Conservation (phyloP, 2,797 vertebrate genomes). For the Syndactyla subalaris region DNA sequence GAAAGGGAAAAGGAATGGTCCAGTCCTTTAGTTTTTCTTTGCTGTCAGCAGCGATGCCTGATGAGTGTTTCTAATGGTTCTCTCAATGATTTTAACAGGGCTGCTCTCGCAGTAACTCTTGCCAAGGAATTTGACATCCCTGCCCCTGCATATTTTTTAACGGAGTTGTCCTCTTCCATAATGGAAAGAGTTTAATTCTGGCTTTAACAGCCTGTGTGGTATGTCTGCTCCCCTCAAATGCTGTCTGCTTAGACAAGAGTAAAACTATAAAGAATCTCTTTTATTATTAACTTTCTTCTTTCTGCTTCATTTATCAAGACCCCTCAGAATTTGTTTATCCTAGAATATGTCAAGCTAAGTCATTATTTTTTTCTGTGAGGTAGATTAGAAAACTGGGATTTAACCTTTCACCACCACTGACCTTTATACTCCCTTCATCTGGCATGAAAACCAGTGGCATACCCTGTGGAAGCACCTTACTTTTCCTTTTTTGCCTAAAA, state of each 20-base stretch:
- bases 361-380: not conserved
- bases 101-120: not conserved
- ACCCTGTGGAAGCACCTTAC: not conserved
- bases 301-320: not conserved
- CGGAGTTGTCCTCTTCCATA: not conserved
- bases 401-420: not conserved
- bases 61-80: not conserved
- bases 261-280: not conserved
- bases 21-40: not conserved
- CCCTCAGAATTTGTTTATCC: not conserved
- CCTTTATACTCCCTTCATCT: not conserved
- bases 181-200: slow-evolving; percentile 3
- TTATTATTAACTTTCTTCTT: not conserved
- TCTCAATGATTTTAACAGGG: not conserved
- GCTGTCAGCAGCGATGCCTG: not conserved
- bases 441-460: not conserved
- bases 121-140: not conserved
- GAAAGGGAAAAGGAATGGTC: not conserved
- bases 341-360: not conserved
- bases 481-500: not conserved
- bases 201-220: not conserved
- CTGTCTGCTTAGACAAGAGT: not conserved
- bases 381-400: not conserved
- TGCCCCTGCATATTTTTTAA: not conserved
- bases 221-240: not conserved